A percentile compares a stretch with the other conserved stretches of the same genome.
These are phyloP conservation scores for Brachionus asplanchnoidis DNA, from an alignment of 1,140 invertebrate species.

Conservation along the genomic window DNA sequence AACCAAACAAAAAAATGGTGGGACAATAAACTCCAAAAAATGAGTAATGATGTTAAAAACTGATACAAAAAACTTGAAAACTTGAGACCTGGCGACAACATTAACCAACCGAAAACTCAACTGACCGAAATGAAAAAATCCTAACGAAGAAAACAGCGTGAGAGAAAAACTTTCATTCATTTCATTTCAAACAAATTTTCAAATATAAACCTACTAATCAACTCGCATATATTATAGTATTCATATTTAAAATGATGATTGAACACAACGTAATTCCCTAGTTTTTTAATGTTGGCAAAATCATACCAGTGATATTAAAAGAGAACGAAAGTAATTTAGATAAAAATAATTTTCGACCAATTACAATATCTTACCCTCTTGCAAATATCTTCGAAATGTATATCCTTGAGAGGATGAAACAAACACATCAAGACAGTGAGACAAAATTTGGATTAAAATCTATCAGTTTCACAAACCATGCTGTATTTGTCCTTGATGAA, in stretches of 20 bases:
- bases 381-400: conserved; percentile 1
- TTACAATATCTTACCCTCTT: not conserved
- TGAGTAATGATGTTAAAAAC: not conserved
- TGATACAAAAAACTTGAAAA: not conserved
- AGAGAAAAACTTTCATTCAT: not conserved
- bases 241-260: not conserved
- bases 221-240: not conserved
- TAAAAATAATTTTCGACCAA: not conserved
- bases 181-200: not conserved
- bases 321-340: not conserved
- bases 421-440: not conserved
- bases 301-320: not conserved
- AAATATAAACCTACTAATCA: conserved; percentile 4
- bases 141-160: not conserved
- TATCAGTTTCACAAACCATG: not conserved
- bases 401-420: not conserved
- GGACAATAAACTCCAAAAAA: too few relatives aligned
- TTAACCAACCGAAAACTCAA: not conserved
- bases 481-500: not conserved
- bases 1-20: too few relatives aligned
- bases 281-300: conserved; percentile 6
- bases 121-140: not conserved
- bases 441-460: not conserved
- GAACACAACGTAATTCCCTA: not conserved
- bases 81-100: not conserved